Evolutionary conservation across 2,888 invertebrate species (phyloP).

Genomic region (Hydrotaea diabolus): DNA sequence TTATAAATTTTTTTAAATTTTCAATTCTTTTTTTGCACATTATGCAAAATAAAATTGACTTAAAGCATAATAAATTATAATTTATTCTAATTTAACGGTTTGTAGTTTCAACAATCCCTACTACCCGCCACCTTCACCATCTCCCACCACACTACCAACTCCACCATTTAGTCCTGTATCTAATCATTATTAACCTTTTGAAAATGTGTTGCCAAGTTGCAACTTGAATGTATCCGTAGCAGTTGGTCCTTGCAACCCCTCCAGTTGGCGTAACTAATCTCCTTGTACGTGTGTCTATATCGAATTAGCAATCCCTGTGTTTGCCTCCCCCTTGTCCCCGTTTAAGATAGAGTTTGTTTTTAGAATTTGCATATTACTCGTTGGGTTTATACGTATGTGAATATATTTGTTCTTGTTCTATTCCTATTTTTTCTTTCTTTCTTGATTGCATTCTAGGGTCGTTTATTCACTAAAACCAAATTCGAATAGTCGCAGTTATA

Average conservation of each 20-base stretch:
- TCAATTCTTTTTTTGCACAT: not conserved
- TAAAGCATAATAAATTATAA: slow-evolving; percentile 12
- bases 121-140: not conserved
- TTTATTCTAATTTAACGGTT: slow-evolving; percentile 7
- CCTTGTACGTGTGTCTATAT: slow-evolving; percentile 33
- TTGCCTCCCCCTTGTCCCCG: not conserved
- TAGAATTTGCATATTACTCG: slow-evolving; percentile 24
- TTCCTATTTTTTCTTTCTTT: slow-evolving; percentile 39
- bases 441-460: slow-evolving; percentile 75
- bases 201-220: not conserved
- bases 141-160: not conserved
- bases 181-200: slow-evolving; percentile 40
- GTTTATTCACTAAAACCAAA: slow-evolving; percentile 79
- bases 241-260: not conserved
- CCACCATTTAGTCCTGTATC: slow-evolving; percentile 32
- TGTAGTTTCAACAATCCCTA: not conserved
- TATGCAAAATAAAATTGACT: slow-evolving; percentile 8
- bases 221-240: slow-evolving; percentile 24
- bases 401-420: slow-evolving; percentile 30
- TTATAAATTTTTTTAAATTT: slow-evolving; percentile 7
- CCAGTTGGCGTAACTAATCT: not conserved
- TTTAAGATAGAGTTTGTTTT: slow-evolving; percentile 41
- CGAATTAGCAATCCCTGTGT: slow-evolving; percentile 9
- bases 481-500: slow-evolving; percentile 78
- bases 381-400: slow-evolving; percentile 19